Base-by-base conservation (phyloP, 2,797 vertebrate genomes). In the Nyctalus aviator region DNA sequence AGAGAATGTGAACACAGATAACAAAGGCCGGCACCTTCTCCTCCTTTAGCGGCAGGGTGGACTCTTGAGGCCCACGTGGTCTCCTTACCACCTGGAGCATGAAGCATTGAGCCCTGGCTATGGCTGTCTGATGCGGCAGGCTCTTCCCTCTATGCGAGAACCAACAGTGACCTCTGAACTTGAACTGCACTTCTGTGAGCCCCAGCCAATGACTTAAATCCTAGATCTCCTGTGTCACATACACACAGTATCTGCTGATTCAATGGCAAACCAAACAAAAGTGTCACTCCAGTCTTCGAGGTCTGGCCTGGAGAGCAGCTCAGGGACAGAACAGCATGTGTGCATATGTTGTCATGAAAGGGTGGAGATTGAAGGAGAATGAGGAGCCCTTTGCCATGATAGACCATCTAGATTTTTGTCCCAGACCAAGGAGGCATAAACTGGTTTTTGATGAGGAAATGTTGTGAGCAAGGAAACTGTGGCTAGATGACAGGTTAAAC, bases 261-360 rank as follows among this genome's bases (percentile, higher is more conserved):
- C 50, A 44, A 44, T 10, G 53, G 72, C 25, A 53, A 76, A 64
- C 9, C 86, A 66, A 44, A 87, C 12, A 55, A 88, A 88, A n/a
- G 2, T 2, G 0, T 48, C 78, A 59, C 23, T n/a, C 37, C 12
- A 20, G 75, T 5, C 41, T 68, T 46, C 55, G 41, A 37, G 59
- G 87, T 55, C 44, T 11, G 1, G 25, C 35, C 8, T 46, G 41
- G 25, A 72, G 30, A 91, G 71, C 66, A 88, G 75, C 11, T 14
- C 4, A 35, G 9, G 10, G 27, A 48, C 0, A 0, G 62, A 46
- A 75, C 5, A 37, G 17, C 27, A 2, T 0, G 3, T 55, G n/a
- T 25, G 59, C 76, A 37, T 14, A 44, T 9, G 9, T 6, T 12
- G 6, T 32, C 4, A 11, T 1, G 32, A 64, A 90, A 30, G 21